Evolutionary conservation across 2,113 vertebrate species (phyloP), one percentile per base, ranked within the genome.

Genomic region (Pangasianodon gigas): DNA sequence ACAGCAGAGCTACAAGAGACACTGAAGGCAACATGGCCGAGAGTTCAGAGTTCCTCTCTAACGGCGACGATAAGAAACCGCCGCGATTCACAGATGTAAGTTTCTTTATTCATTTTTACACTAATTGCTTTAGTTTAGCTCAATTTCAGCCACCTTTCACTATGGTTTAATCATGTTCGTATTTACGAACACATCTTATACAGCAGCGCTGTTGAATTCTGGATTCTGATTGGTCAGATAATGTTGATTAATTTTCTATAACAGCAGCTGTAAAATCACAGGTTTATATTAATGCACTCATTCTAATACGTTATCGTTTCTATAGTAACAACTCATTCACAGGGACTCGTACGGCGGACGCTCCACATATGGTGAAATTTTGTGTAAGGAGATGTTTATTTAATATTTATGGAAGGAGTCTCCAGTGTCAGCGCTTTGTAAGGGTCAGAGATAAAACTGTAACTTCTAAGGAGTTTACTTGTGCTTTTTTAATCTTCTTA

Each of bases 1-100:
- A 94, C 54, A 90, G 91, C 95, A 98, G 96, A 93, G 94, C 95
- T 87, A 54, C 90, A 46, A 96, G 97, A 88, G 97, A 96, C 62
- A 88, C 94, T 46, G 96, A 96, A 41, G 93, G 93, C 4, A 94
- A 95, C 0, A 87, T 91, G 24, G 95, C 94, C 0, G 98, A 98
- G 92, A 96, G 95, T 89, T 96, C 97, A 87, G 97, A 97, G 91
- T 98, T 98, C 93, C 91, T 98, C 26, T 96, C 97, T 67, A 96
- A 95, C 0, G 75, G 94, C 0, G 93, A 96, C 0, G 95, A 96
- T 93, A 98, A 98, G 96, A 98, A 97, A 91, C 95, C 96, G n/a
- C 95, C 96, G 0, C 97, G 96, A 74, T 99, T 99, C 93, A 98
- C 97, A 0, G 98, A 99, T 0, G 98, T 98, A 94, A 95, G 96